Evolutionary conservation across 2,888 invertebrate species (phyloP), one percentile per base, ranked within the genome.

Genomic region (Celastrina argiolus): DNA sequence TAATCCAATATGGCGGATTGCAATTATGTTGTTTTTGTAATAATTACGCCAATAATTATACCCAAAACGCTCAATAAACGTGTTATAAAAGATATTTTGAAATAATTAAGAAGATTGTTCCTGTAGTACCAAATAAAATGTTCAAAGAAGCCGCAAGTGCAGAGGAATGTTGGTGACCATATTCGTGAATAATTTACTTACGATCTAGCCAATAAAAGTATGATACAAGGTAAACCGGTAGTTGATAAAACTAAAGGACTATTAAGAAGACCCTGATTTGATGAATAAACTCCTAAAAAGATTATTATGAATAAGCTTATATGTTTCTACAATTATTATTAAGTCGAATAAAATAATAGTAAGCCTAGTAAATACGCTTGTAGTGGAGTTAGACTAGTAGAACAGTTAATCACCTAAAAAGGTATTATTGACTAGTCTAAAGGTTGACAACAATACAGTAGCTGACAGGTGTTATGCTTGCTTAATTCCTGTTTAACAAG

Each of bases 11-110:
- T 59, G 61, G 39, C 18, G 22, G 18, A 36, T 61, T 61, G 61
- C 18, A 61, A 61, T 61, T 59, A 59, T 61, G 39, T 61, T 18
- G 39, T 39, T 61, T 61, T 61, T 61, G 36, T 39, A 61, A 18
- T 39, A 61, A 61, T 61, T 36, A 61, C 22, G 39, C 31, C 61
- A 22, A 36, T 36, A 39, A 61, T 61, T 61, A 61, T 22, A 39
- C 22, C 58, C 8, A 58, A 34, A 61, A 61, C 59, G 18, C 36
- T 59, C 31, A 59, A 34, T 59, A 59, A 34, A 34, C 34, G 59
- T 18, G 34, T 59, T 10, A 39, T 36, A 39, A 36, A 36, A 59
- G 14, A 39, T 61, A 61, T 39, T 39, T 39, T 59, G 18, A 36
- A 16, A 36, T 26, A 8, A 14, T 61, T 36, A 14, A 39, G 39